phyloP scores from a whole-genome alignment of 2,797 vertebrate genomes.

The Aselliscus stoliczkanus region DNA sequence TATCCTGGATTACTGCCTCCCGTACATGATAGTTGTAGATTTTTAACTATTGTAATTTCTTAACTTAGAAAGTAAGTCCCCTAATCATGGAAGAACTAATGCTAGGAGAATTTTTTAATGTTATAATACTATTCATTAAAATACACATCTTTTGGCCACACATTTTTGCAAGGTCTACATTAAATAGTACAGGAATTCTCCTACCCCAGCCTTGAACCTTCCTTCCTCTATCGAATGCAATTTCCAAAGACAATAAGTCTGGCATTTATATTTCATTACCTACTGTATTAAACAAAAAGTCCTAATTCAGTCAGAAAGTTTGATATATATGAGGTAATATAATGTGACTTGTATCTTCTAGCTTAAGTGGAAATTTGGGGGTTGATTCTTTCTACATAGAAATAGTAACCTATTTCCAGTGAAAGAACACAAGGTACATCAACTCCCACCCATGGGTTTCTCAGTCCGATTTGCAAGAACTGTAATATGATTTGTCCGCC shows the following conservation, averaged over 20 bases:
- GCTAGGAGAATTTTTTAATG: conserved; percentile 1
- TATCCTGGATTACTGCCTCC: not conserved
- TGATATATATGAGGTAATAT: not conserved
- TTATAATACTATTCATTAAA: not conserved
- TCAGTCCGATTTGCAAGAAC: not conserved
- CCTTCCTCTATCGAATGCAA: not conserved
- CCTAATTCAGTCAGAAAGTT: conserved; percentile 1
- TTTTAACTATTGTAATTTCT: not conserved
- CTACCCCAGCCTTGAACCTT: not conserved
- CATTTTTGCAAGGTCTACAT: not conserved
- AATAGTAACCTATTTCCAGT: not conserved
- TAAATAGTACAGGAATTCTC: conserved; percentile 9
- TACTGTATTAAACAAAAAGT: conserved; percentile 13
- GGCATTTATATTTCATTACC: conserved; percentile 36
- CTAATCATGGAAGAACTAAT: not conserved
- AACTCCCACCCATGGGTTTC: not conserved
- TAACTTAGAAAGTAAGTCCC: not conserved
- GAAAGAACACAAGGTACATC: not conserved
- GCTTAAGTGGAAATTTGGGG: not conserved
- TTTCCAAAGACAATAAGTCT: conserved; percentile 41
- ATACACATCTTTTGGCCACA: not conserved
- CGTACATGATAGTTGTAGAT: not conserved
- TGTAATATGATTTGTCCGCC: not conserved
- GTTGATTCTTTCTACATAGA: not conserved
- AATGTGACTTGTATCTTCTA: not conserved